Evolutionary conservation across 2,797 vertebrate species (phyloP).

Genomic region (Fringilla coelebs): DNA sequence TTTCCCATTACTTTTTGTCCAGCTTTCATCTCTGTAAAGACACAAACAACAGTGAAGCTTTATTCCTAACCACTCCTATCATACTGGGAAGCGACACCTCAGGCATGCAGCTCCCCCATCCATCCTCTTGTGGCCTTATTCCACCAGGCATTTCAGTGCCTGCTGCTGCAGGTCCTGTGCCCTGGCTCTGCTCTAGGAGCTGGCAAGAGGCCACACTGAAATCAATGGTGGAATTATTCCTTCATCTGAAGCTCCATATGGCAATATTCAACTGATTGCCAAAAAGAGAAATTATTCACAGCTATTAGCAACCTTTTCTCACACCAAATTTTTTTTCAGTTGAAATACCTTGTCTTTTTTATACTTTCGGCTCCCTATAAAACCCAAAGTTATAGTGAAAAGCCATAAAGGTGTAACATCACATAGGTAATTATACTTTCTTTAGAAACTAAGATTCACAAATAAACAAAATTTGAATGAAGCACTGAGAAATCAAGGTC

Average conservation of each 20-base stretch:
- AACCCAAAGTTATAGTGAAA: not conserved
- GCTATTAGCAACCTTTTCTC: not conserved
- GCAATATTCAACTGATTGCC: not conserved
- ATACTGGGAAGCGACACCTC: not conserved
- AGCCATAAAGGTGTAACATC: not conserved
- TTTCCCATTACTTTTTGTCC: not conserved
- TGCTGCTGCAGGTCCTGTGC: rapidly evolving
- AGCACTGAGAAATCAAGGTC: not conserved
- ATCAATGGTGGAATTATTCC: not conserved
- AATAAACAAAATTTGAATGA: constrained; percentile 15
- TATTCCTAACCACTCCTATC: not conserved
- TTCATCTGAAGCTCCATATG: not conserved
- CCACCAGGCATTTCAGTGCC: not conserved
- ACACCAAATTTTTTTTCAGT: not conserved
- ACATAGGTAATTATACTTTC: not conserved
- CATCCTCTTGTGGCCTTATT: not conserved
- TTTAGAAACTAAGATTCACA: not conserved
- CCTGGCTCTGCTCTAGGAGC: not conserved
- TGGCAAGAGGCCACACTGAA: not conserved
- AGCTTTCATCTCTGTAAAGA: not conserved
- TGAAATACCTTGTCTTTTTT: not conserved
- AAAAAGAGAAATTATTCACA: not conserved
- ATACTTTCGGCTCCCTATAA: not conserved
- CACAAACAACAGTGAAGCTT: not conserved
- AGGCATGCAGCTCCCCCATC: not conserved